phyloP scores from a whole-genome alignment of 2,113 vertebrate genomes.

The Burhinus oedicnemus region DNA sequence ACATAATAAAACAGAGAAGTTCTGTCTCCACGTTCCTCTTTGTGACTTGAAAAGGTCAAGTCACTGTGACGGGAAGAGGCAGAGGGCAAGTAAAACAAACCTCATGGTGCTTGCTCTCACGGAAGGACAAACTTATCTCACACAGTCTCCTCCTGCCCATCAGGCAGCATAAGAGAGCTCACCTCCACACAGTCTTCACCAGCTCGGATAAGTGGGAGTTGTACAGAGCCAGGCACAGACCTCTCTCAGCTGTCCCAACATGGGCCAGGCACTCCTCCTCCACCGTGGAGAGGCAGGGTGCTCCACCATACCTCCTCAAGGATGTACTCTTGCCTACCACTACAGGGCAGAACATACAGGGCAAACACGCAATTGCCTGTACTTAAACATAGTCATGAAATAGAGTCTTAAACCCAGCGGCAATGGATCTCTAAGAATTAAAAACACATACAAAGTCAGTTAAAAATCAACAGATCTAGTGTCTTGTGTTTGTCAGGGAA shows the following conservation, averaged over 20 bases:
- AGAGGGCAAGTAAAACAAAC: background rate
- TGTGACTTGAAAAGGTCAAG: background rate
- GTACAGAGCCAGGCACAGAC: background rate
- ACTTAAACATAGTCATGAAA: background rate
- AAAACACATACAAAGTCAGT: background rate
- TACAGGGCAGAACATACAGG: background rate
- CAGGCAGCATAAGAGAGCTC: background rate
- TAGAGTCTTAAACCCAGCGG: background rate
- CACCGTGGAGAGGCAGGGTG: accelerated
- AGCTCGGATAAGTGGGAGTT: background rate
- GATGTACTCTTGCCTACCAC: accelerated
- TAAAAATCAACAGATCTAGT: background rate
- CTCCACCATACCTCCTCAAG: background rate
- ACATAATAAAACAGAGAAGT: background rate
- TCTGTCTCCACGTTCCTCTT: background rate
- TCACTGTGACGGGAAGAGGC: background rate
- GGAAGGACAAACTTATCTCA: background rate
- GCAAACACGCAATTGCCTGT: background rate
- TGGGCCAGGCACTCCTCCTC: background rate
- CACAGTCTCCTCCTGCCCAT: background rate
- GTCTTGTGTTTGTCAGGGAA: background rate
- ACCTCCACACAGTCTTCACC: background rate
- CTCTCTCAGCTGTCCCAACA: accelerated
- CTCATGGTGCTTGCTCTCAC: background rate
- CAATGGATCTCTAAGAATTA: background rate